These are phyloP conservation scores for Philypnodon macrostomus DNA, from an alignment of 2,797 vertebrate genomes.

Conservation along the genomic window DNA sequence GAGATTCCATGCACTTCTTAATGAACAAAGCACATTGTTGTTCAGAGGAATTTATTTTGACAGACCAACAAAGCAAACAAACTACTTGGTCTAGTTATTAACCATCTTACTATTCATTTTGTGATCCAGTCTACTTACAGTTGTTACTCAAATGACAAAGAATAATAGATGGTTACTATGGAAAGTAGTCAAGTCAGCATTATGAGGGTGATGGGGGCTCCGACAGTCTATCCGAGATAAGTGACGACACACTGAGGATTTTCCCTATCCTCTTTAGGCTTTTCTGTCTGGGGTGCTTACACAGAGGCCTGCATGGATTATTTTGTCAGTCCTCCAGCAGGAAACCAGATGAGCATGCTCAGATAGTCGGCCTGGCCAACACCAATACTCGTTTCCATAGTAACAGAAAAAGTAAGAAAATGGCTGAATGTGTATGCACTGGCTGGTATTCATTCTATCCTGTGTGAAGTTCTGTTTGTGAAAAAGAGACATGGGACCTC, in stretches of 20 bases:
- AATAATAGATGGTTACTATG: slow-evolving; percentile 48
- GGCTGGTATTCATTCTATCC: slow-evolving; percentile 28
- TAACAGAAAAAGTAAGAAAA: slow-evolving; percentile 42
- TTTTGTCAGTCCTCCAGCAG: slow-evolving; percentile 47
- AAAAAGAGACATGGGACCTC: slow-evolving; percentile 30
- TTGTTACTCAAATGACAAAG: too few species aligned
- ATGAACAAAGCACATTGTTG: too few species aligned
- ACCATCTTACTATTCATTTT: too few species aligned
- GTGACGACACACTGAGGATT: slow-evolving; percentile 38
- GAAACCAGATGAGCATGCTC: slow-evolving; percentile 38
- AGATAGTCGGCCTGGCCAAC: slow-evolving; percentile 13
- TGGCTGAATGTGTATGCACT: slow-evolving; percentile 29
- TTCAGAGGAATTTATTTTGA: too few species aligned
- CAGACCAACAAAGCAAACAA: too few species aligned
- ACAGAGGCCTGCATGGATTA: slow-evolving; percentile 44
- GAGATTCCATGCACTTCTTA: too few species aligned
- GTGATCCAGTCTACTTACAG: too few species aligned
- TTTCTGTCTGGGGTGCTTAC: slow-evolving; percentile 60
- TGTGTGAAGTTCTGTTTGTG: slow-evolving; percentile 21
- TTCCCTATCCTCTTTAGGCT: slow-evolving; percentile 40
- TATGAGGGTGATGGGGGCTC: slow-evolving; percentile 14
- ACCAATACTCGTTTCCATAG: slow-evolving; percentile 52
- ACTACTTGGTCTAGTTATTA: too few species aligned
- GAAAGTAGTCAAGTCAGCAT: slow-evolving; percentile 65
- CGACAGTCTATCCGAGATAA: slow-evolving; percentile 46